Evolutionary conservation across 2,113 vertebrate species (phyloP).

Genomic region (Chunga burmeisteri): DNA sequence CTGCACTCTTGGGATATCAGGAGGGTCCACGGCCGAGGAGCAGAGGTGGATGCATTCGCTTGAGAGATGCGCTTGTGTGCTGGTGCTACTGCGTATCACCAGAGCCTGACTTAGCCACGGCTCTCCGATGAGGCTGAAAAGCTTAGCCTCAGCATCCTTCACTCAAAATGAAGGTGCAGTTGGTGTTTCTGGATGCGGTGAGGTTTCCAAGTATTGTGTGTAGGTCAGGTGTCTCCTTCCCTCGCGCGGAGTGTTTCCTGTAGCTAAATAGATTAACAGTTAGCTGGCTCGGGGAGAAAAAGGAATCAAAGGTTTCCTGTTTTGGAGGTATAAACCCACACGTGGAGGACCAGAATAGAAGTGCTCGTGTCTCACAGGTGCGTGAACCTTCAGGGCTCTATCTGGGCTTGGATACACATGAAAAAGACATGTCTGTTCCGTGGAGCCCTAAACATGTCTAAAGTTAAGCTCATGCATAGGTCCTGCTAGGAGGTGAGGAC

Average conservation of each 20-base stretch:
- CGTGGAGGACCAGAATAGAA: not conserved
- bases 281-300: not conserved
- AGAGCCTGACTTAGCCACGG: not conserved
- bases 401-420: not conserved
- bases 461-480: not conserved
- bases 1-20: not conserved
- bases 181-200: not conserved
- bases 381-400: not conserved
- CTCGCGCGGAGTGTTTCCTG: not conserved
- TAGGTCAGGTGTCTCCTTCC: not conserved
- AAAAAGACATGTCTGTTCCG: not conserved
- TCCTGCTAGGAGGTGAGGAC: not conserved
- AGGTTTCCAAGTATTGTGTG: not conserved
- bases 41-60: fast-evolving
- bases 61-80: not conserved
- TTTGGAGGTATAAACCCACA: not conserved
- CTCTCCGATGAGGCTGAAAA: not conserved
- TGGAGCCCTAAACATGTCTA: not conserved
- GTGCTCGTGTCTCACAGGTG: not conserved
- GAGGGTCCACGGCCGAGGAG: not conserved
- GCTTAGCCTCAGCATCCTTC: not conserved
- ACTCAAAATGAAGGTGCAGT: not conserved
- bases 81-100: fast-evolving
- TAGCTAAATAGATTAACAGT: not conserved
- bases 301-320: slow-evolving; percentile 22